Evolutionary conservation across 2,888 invertebrate species (phyloP).

Genomic region (Pyralis farinalis): DNA sequence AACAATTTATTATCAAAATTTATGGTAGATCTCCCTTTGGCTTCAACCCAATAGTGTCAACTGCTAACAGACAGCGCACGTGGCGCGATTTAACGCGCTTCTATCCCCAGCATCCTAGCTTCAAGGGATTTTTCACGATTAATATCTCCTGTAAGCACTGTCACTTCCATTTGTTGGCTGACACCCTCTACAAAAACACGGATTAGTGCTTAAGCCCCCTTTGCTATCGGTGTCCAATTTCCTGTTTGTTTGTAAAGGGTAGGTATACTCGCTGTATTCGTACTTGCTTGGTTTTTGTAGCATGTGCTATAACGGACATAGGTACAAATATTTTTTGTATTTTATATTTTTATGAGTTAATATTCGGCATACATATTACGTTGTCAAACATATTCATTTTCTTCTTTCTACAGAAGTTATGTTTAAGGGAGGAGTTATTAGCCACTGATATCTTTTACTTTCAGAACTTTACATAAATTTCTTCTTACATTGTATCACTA

Average conservation of each 20-base stretch:
- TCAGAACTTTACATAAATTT: no score
- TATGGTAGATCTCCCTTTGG: conserved; percentile 43
- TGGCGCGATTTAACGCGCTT: conserved; percentile 63
- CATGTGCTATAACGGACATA: no score
- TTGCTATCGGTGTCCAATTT: conserved; percentile 61
- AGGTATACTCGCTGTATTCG: conserved; percentile 44
- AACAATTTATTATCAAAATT: conserved; percentile 16
- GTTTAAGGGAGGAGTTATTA: no score
- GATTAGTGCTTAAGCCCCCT: conserved; percentile 66
- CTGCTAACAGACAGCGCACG: conserved; percentile 74
- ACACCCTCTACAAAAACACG: conserved; percentile 74
- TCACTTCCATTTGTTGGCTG: conserved; percentile 74
- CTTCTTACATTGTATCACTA: no score
- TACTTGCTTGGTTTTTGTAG: conserved; percentile 2
- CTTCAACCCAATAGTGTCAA: conserved; percentile 68
- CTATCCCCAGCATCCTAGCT: conserved; percentile 43
- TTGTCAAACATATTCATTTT: no score
- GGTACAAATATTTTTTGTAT: no score
- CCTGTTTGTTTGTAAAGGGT: conserved; percentile 59
- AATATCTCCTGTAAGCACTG: conserved; percentile 68
- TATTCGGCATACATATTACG: no score
- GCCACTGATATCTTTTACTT: no score
- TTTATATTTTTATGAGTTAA: no score
- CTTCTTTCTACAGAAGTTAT: no score
- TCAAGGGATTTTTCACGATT: conserved; percentile 74